A percentile compares a stretch with the other conserved stretches of the same genome.
Evolutionary conservation across 2,113 vertebrate genomes (phyloP).

Genomic region (Paracanthobrama guichenoti): DNA sequence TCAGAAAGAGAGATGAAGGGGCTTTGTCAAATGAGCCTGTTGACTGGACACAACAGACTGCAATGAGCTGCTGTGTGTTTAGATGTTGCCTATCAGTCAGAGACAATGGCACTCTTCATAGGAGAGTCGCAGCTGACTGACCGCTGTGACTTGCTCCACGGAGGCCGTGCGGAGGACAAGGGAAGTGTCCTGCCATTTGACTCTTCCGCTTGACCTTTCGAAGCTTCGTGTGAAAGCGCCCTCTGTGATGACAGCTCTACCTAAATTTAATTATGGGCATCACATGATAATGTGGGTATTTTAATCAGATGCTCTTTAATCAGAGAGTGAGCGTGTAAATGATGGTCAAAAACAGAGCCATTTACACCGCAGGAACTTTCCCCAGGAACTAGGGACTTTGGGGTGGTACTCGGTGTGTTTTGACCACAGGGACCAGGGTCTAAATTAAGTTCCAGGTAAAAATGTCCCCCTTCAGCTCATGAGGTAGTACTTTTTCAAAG

Average conservation of each 20-base stretch:
- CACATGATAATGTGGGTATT: constrained; percentile 13
- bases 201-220: constrained; percentile 50
- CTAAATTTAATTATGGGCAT: constrained; percentile 5
- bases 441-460: too few relatives aligned
- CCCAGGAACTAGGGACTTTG: too few relatives aligned
- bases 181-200: constrained; percentile 50
- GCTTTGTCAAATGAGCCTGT: constrained; percentile 65
- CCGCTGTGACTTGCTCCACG: constrained; percentile 31
- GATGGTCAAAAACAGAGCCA: background rate
- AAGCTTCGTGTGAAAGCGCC: constrained; percentile 10
- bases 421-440: too few relatives aligned
- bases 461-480: too few relatives aligned
- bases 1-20: constrained; percentile 59
- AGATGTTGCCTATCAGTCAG: constrained; percentile 17
- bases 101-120: constrained; percentile 44
- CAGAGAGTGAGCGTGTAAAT: background rate
- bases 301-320: constrained; percentile 3
- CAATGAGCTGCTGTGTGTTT: constrained; percentile 43
- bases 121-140: constrained; percentile 38
- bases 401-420: too few relatives aligned
- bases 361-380: too few relatives aligned
- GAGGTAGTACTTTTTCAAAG: too few relatives aligned
- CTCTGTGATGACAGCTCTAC: constrained; percentile 12
- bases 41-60: constrained; percentile 11
- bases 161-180: constrained; percentile 10